A percentile compares a stretch with the other conserved stretches of the same genome.
These are phyloP conservation scores for Aythya baeri DNA, from an alignment of 2,113 vertebrate species.

Conservation along the genomic window DNA sequence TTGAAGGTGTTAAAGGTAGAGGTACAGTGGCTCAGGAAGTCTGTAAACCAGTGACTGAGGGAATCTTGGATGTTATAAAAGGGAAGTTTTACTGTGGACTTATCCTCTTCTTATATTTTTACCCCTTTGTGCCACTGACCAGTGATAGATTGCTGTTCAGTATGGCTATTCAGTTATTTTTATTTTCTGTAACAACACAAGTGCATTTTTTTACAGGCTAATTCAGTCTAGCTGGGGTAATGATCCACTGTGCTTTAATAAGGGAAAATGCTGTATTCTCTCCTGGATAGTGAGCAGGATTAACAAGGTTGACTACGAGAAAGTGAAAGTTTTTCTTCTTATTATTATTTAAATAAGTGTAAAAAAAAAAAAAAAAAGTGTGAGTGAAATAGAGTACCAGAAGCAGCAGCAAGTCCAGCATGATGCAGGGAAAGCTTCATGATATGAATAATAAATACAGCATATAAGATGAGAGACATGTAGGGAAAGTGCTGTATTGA, in stretches of 20 bases:
- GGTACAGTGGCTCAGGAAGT: not conserved
- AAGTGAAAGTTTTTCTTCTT: not conserved
- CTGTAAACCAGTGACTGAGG: not conserved
- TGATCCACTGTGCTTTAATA: not conserved
- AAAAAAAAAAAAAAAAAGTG: not conserved
- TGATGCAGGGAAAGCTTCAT: not conserved
- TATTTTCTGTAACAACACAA: not conserved
- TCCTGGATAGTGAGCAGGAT: not conserved
- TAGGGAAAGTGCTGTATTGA: not conserved
- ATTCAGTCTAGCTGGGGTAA: not conserved
- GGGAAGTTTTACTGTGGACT: not conserved
- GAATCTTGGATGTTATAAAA: not conserved
- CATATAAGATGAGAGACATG: not conserved
- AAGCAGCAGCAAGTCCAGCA: not conserved
- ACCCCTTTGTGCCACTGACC: not conserved
- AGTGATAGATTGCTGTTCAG: not conserved
- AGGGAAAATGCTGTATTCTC: not conserved
- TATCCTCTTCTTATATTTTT: not conserved
- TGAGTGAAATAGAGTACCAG: not conserved
- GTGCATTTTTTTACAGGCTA: not conserved
- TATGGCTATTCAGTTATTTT: not conserved
- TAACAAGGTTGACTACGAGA: not conserved
- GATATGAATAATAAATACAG: constrained; percentile 26
- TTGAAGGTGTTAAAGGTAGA: not conserved
- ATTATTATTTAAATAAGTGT: not conserved